phyloP scores from a whole-genome alignment of 2,797 vertebrate species.

The Halcyon badia region DNA sequence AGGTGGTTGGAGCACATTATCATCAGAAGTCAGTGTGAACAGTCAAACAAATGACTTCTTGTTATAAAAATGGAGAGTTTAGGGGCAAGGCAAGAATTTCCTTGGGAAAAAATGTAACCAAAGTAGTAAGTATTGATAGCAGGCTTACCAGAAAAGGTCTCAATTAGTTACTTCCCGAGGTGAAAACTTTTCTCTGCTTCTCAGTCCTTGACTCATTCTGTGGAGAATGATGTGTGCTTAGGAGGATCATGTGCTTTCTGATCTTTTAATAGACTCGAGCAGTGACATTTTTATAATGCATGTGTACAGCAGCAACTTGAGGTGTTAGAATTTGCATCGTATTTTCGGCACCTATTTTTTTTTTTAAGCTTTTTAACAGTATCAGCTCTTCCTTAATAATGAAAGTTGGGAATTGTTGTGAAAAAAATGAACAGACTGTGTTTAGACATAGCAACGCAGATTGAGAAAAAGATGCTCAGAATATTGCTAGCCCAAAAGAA shows the following conservation, averaged over 20 bases:
- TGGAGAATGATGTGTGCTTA: slow-evolving; percentile 23
- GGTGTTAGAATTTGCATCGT: not conserved
- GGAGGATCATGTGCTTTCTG: slow-evolving; percentile 56
- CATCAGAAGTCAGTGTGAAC: not conserved
- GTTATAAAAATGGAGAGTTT: not conserved
- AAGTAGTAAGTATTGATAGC: not conserved
- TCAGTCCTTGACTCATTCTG: slow-evolving; percentile 6
- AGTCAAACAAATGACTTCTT: not conserved
- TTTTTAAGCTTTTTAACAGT: not conserved
- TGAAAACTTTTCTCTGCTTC: not conserved
- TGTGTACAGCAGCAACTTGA: not conserved
- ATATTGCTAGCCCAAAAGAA: not conserved
- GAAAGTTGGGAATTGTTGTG: not conserved
- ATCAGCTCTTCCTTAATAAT: slow-evolving; percentile 29
- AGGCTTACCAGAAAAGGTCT: not conserved
- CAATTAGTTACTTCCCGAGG: not conserved
- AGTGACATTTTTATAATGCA: not conserved
- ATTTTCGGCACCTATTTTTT: not conserved
- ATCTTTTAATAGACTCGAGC: slow-evolving; percentile 56
- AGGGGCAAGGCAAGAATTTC: not conserved
- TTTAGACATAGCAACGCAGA: not conserved
- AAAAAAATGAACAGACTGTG: not conserved
- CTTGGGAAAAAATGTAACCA: not conserved
- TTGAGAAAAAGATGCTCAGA: not conserved
- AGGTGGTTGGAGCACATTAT: not conserved